Conservation (phyloP, 2,797 vertebrate species). For the Botia kubotai region DNA sequence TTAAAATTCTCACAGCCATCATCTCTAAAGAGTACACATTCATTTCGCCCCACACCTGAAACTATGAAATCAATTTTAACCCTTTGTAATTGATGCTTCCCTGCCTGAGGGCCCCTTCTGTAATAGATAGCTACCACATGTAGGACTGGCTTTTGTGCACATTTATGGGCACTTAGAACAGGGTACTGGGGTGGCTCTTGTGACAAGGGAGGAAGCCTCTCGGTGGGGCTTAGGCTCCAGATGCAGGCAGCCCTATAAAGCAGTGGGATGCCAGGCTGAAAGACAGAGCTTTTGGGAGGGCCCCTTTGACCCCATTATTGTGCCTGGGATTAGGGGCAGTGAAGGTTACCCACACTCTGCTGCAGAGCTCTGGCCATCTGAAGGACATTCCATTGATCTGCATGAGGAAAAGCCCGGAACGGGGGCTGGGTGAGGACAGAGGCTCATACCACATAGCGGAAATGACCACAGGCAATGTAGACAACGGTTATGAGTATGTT, state of each 20-base stretch:
- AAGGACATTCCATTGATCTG: conserved; percentile 64
- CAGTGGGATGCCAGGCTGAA: conserved; percentile 63
- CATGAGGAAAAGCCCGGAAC: conserved; percentile 50
- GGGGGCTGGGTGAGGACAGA: conserved; percentile 50
- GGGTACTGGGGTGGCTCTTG: conserved; percentile 55
- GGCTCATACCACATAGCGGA: conserved; percentile 57
- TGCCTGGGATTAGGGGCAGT: conserved; percentile 57
- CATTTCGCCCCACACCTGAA: conserved; percentile 43
- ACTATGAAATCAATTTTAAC: conserved; percentile 42
- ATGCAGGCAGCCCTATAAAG: conserved; percentile 66
- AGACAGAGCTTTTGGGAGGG: conserved; percentile 55
- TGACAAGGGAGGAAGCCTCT: conserved; percentile 57
- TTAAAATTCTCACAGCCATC: conserved; percentile 15
- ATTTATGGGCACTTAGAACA: conserved; percentile 63
- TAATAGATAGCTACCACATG: conserved; percentile 63
- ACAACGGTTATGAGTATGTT: conserved; percentile 31
- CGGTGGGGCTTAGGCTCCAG: conserved; percentile 64
- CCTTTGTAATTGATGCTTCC: conserved; percentile 52
- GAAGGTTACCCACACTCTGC: conserved; percentile 54
- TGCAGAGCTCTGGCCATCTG: conserved; percentile 52
- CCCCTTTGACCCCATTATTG: conserved; percentile 68
- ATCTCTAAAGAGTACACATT: conserved; percentile 27
- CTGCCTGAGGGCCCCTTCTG: conserved; percentile 42
- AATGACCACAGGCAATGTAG: conserved; percentile 60
- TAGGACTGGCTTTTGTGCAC: conserved; percentile 57